Evolutionary conservation across 2,888 invertebrate genomes (phyloP).

Genomic region (Torymus auratus): DNA sequence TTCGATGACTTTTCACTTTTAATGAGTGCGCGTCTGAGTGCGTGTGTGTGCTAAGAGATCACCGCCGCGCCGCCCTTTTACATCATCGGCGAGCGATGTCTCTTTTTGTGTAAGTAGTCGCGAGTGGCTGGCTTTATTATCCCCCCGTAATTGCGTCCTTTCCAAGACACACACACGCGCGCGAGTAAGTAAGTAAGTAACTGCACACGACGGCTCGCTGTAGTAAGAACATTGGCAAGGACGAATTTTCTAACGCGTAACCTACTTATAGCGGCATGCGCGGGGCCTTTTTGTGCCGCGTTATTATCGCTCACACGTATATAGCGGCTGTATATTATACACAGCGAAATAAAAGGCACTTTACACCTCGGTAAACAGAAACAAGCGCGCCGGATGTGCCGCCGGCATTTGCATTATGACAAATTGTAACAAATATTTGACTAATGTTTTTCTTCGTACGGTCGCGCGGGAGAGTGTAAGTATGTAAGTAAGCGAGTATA

Average conservation of each 20-base stretch:
- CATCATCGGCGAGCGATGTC: neutral
- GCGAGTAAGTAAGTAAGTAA: no score
- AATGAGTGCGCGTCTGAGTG: neutral
- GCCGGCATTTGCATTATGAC: neutral
- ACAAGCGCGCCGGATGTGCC: no score
- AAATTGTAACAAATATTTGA: slow-evolving; percentile 31
- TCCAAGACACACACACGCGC: neutral
- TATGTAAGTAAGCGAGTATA: neutral
- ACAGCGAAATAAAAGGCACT: no score
- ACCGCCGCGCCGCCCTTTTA: slow-evolving; percentile 12
- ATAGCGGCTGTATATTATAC: no score
- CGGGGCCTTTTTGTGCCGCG: neutral
- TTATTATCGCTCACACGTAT: neutral
- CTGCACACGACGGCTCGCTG: neutral
- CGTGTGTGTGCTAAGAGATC: no score
- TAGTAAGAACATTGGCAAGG: slow-evolving; percentile 49
- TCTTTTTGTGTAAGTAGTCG: neutral
- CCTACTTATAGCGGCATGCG: slow-evolving; percentile 6
- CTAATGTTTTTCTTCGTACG: neutral
- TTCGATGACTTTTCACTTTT: slow-evolving; percentile 39
- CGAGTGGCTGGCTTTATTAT: neutral
- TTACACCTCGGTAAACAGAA: no score
- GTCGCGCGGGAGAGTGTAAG: no score
- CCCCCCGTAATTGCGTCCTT: slow-evolving; percentile 22
- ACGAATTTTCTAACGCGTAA: slow-evolving; percentile 51